These are phyloP conservation scores for Scaptodrosophila latifasciaeformis DNA, from an alignment of 2,888 invertebrate species.

Conservation along the genomic window DNA sequence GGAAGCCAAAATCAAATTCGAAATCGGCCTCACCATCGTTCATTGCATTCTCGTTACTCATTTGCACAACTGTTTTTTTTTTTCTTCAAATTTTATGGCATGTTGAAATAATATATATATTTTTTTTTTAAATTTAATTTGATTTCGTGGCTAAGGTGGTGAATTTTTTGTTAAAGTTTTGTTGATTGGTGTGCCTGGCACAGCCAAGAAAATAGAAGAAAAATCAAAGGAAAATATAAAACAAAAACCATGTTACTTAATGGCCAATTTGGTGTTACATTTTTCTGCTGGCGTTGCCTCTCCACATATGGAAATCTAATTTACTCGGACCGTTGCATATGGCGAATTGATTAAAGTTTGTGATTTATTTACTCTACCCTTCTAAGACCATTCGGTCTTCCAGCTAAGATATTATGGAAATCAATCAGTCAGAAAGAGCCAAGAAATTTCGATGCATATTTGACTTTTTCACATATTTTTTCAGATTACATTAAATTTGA, in stretches of 20 bases:
- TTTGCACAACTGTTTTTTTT: conserved; percentile 13
- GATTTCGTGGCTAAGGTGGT: conserved; percentile 37
- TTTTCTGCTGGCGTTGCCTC: background rate
- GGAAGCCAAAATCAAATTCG: too few species aligned
- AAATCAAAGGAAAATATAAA: too few species aligned
- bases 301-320: conserved; percentile 33
- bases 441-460: too few species aligned
- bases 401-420: too few species aligned
- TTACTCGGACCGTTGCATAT: too few species aligned
- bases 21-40: background rate
- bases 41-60: conserved; percentile 18
- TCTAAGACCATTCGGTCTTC: too few species aligned
- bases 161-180: too few species aligned
- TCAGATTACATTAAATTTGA: conserved; percentile 28
- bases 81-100: conserved; percentile 35
- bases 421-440: too few species aligned
- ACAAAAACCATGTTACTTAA: conserved; percentile 32
- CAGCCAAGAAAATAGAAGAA: too few species aligned
- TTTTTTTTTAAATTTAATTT: conserved; percentile 43
- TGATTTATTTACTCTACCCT: too few species aligned
- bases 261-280: conserved; percentile 32
- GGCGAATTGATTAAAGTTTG: too few species aligned
- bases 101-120: conserved; percentile 42
- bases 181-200: conserved; percentile 35
- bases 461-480: too few species aligned